Evolutionary conservation across 2,797 vertebrate species (phyloP).

Genomic region (Danionella dracula): DNA sequence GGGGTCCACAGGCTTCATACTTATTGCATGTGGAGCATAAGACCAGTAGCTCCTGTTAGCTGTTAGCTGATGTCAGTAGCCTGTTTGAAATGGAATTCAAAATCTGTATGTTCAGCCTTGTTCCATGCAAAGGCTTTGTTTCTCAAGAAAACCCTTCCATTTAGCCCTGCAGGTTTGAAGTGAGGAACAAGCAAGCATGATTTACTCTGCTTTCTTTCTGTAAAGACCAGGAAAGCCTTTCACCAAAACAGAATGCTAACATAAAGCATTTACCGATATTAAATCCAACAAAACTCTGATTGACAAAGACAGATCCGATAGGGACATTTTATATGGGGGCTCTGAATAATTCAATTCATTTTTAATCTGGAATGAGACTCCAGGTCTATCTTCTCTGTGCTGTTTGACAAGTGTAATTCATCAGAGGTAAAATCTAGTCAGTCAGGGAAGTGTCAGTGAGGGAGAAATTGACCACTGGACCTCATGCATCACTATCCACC

Average conservation of each 20-base stretch:
- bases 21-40: slow-evolving; percentile 22
- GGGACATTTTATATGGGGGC: slow-evolving; percentile 15
- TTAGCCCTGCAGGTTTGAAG: background rate
- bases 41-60: slow-evolving; percentile 3
- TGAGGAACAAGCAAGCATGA: background rate
- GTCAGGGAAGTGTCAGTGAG: slow-evolving; percentile 73
- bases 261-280: slow-evolving; percentile 14
- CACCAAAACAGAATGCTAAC: slow-evolving; percentile 1
- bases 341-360: slow-evolving; percentile 47
- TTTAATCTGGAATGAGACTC: slow-evolving; percentile 45
- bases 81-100: slow-evolving; percentile 21
- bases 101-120: slow-evolving; percentile 8
- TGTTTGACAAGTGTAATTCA: slow-evolving; percentile 73
- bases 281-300: slow-evolving; percentile 20
- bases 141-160: background rate
- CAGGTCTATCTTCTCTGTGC: slow-evolving; percentile 38
- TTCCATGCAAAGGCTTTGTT: background rate
- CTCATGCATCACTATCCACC: slow-evolving; percentile 51
- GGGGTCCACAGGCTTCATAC: background rate
- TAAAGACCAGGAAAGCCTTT: background rate
- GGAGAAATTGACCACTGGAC: slow-evolving; percentile 64
- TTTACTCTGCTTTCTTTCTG: background rate
- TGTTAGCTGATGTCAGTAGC: slow-evolving; percentile 10
- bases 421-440: slow-evolving; percentile 76
- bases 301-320: slow-evolving; percentile 35